A percentile compares a stretch with the other conserved stretches of the same genome.
Conservation (phyloP, 2,113 vertebrate genomes). For the Pholis gunnellus region DNA sequence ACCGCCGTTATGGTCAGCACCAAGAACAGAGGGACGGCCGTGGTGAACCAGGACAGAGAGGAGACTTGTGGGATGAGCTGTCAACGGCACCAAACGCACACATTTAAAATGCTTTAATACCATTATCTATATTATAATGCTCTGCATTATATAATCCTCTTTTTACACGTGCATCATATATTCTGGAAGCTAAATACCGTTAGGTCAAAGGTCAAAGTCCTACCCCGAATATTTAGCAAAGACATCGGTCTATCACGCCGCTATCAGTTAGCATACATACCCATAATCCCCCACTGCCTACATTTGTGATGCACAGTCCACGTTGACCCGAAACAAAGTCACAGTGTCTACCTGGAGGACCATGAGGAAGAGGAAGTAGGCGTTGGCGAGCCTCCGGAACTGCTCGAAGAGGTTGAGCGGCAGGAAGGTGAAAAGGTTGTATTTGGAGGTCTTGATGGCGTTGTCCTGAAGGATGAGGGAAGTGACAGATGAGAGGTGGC, state of each 20-base stretch:
- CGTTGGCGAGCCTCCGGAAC: constrained; percentile 95
- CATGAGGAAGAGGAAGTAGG: constrained; percentile 93
- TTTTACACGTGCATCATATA: neutral
- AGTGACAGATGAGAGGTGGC: constrained; percentile 3
- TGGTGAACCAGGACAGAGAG: constrained; percentile 95
- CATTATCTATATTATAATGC: neutral
- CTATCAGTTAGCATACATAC: neutral
- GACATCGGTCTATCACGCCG: neutral
- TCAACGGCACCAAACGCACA: constrained; percentile 35
- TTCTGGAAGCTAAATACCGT: neutral
- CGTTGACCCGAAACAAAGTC: neutral
- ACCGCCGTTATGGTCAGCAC: constrained; percentile 91
- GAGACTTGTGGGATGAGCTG: constrained; percentile 95
- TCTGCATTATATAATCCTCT: neutral
- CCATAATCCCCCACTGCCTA: neutral
- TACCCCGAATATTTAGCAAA: neutral
- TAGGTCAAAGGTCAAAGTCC: neutral
- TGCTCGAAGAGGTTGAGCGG: constrained; percentile 96
- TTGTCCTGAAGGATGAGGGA: constrained; percentile 85
- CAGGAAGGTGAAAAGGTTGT: constrained; percentile 92
- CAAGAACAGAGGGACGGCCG: constrained; percentile 90
- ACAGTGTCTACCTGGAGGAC: constrained; percentile 87
- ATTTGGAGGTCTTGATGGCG: constrained; percentile 94
- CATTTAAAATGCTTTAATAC: neutral
- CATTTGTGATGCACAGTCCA: neutral